Evolutionary conservation across 2,113 vertebrate genomes (phyloP).

Genomic region (Micronycteris hirsuta): DNA sequence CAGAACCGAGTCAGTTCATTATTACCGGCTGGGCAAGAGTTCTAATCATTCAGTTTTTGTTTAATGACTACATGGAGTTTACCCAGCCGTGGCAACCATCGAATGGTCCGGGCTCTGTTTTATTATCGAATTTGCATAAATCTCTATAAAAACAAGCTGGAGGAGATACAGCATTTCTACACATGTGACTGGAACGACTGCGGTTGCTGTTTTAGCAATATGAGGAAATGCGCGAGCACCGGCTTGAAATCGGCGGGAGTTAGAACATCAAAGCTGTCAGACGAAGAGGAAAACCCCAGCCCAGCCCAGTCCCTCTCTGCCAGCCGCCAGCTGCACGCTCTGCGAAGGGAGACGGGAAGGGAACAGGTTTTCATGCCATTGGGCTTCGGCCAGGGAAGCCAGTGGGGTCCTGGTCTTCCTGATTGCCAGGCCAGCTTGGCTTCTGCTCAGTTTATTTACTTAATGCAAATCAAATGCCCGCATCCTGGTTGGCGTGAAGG

Average conservation of each 20-base stretch:
- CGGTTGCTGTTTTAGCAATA: neutral
- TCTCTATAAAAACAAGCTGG: neutral
- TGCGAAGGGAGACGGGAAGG: neutral
- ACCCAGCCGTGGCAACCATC: conserved; percentile 5
- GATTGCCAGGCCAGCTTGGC: conserved; percentile 65
- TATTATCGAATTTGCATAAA: neutral
- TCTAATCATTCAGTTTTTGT: conserved; percentile 49
- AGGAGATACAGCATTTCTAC: neutral
- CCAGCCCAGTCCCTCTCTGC: neutral
- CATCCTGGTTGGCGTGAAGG: conserved; percentile 20
- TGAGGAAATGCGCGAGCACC: neutral
- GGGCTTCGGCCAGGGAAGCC: conserved; percentile 52
- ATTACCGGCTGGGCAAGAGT: neutral
- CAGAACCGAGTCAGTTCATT: neutral
- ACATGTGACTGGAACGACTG: neutral
- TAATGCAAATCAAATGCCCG: conserved; percentile 71
- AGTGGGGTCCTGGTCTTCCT: conserved; percentile 58
- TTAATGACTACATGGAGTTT: conserved; percentile 45
- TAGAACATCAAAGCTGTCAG: neutral
- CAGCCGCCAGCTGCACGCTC: conserved; percentile 57
- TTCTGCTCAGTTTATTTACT: conserved; percentile 61
- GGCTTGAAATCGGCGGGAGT: neutral
- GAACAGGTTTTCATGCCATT: conserved; percentile 60
- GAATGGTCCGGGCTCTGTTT: neutral
- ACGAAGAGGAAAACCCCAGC: neutral